Evolutionary conservation across 2,888 invertebrate species (phyloP).

Genomic region (Catocala fraxini): DNA sequence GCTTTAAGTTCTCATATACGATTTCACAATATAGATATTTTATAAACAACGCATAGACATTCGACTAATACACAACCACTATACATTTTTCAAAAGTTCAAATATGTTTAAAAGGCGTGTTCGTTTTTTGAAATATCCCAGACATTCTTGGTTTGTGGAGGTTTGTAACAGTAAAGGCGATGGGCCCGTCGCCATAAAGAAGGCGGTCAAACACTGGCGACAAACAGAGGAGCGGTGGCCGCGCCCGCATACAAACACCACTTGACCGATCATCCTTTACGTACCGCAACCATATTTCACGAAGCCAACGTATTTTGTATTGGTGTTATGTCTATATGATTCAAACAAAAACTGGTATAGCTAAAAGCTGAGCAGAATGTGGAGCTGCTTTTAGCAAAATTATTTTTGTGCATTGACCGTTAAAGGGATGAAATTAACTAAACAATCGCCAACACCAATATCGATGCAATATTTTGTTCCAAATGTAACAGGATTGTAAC

Average conservation of each 20-base stretch:
- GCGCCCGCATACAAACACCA: slow-evolving; percentile 75
- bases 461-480: no score
- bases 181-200: slow-evolving; percentile 77
- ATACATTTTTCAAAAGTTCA: slow-evolving; percentile 25
- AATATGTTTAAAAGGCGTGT: slow-evolving; percentile 34
- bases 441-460: no score
- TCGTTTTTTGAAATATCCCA: slow-evolving; percentile 40
- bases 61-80: neutral
- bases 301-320: slow-evolving; percentile 37
- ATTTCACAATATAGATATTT: no score
- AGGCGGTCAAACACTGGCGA: slow-evolving; percentile 73
- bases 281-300: slow-evolving; percentile 59
- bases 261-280: slow-evolving; percentile 80
- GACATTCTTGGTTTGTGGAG: slow-evolving; percentile 28
- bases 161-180: slow-evolving; percentile 45
- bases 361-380: no score
- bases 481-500: no score
- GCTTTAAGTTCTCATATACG: no score
- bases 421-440: no score
- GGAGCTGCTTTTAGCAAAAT: no score
- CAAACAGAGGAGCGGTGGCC: slow-evolving; percentile 81
- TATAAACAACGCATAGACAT: neutral
- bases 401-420: no score
- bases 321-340: slow-evolving; percentile 20
- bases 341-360: no score